Base-by-base conservation (phyloP, 2,797 vertebrate genomes). In the Anabacerthia variegaticeps region DNA sequence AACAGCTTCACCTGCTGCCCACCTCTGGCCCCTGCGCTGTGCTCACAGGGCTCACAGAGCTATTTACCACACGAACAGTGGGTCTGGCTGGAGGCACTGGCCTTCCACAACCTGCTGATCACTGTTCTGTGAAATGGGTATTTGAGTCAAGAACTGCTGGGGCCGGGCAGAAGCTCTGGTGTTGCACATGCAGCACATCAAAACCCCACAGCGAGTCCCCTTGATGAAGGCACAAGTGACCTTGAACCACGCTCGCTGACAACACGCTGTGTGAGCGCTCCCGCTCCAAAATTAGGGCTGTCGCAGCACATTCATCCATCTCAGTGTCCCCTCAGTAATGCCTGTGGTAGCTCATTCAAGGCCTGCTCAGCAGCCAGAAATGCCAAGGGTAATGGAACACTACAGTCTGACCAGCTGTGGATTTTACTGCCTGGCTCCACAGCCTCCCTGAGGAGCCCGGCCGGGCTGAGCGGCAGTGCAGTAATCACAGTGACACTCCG, bases 261-360 rank as follows among this genome's bases (percentile, higher is more conserved):
- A 75, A 8, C 0, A 3, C 0, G 1, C 77, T 52, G 14, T 15
- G 16, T 3, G 4, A 62, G 48, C 0, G 0, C 55, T 91, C 81
- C 41, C 8, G 6, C 55, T 92, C 73, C 65, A 80, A 69, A 89
- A 78, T 88, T 44, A 72, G 72, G 56, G 65, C 85, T 81, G 65
- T 71, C 3, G 0, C 78, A 43, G 69, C 88, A 48, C 32, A 34
- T 58, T 78, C 1, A 1, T 37, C 59, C 48, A 37, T 77, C 67
- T 59, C 84, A 3, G 18, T 21, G 11, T 68, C 69, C 92, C 48
- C 73, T 91, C 84, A 52, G 51, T 51, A 73, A 72, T 14, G 78
- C 65, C 49, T 74, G 32, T 5, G 49, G 75, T 46, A 74, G 84
- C 30, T 87, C 34, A 14, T 9, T 75, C 61, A 44, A 71, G 91